These are phyloP conservation scores for Fistularia commersonii DNA, from an alignment of 2,797 vertebrate genomes.

Conservation along the genomic window DNA sequence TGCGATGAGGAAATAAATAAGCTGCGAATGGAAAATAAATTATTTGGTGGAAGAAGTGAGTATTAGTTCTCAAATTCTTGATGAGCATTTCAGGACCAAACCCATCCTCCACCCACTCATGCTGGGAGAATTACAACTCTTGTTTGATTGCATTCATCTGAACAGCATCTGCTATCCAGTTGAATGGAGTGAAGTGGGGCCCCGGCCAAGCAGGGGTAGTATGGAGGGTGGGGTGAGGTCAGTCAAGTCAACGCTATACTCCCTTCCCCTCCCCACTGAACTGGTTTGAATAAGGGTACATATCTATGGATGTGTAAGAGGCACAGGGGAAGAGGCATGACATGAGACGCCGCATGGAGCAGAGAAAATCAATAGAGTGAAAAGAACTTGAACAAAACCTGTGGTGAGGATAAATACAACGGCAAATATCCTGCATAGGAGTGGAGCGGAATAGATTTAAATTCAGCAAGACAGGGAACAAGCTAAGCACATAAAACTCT, in stretches of 20 bases:
- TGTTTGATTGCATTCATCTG: constrained; percentile 48
- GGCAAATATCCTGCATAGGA: constrained; percentile 14
- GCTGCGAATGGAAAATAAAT: too few relatives aligned
- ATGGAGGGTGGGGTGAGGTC: constrained; percentile 37
- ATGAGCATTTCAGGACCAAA: constrained; percentile 11
- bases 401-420: constrained; percentile 15
- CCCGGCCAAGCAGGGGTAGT: constrained; percentile 32
- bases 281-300: constrained; percentile 18
- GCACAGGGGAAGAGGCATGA: constrained; percentile 7
- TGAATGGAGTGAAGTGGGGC: constrained; percentile 60
- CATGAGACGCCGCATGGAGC: constrained; percentile 13
- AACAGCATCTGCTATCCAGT: constrained; percentile 65
- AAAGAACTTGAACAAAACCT: constrained; percentile 24
- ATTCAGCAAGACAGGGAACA: background rate
- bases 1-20: too few relatives aligned
- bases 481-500: background rate
- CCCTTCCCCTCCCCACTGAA: constrained; percentile 13
- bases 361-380: constrained; percentile 8
- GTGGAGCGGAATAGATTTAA: constrained; percentile 8
- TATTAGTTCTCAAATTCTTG: too few relatives aligned
- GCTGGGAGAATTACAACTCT: constrained; percentile 41
- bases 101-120: constrained; percentile 48
- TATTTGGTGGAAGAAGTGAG: too few relatives aligned
- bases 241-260: constrained; percentile 32
- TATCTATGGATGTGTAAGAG: constrained; percentile 20